phyloP scores from a whole-genome alignment of 1,140 invertebrate genomes.

The Habropoda laboriosa region DNA sequence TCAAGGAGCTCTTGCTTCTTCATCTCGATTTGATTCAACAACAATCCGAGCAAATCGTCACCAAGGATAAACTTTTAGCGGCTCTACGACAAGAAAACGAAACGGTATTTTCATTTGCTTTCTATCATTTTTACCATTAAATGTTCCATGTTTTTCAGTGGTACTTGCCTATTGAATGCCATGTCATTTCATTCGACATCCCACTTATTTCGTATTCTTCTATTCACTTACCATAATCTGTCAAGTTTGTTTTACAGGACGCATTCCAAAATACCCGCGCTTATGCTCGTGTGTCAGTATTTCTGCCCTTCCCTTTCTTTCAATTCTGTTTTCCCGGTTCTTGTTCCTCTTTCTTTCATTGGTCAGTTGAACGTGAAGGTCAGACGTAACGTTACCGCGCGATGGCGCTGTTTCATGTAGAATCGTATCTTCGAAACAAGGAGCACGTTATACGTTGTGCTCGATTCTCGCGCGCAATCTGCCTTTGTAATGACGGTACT shows the following conservation, averaged over 20 bases:
- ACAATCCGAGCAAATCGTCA: constrained; percentile 86
- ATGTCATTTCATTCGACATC: no score
- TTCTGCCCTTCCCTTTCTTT: not conserved
- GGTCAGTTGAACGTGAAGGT: constrained; percentile 59
- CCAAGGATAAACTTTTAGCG: constrained; percentile 86
- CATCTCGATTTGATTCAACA: constrained; percentile 89
- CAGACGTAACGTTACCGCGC: constrained; percentile 43
- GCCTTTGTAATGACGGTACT: not conserved
- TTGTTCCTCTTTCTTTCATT: constrained; percentile 24
- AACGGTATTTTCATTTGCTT: constrained; percentile 79
- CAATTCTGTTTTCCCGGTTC: constrained; percentile 34
- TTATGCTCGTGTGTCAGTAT: constrained; percentile 34
- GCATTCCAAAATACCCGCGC: constrained; percentile 30
- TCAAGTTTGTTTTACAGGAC: not conserved
- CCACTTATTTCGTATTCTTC: no score
- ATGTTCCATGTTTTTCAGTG: not conserved
- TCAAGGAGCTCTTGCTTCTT: constrained; percentile 86
- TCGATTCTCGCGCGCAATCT: constrained; percentile 40
- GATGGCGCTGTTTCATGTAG: constrained; percentile 61
- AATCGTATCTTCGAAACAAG: constrained; percentile 19
- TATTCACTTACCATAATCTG: not conserved
- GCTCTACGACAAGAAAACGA: constrained; percentile 86
- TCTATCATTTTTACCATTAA: not conserved
- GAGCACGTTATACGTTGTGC: constrained; percentile 32
- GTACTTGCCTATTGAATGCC: no score